Base-by-base conservation (phyloP, 2,888 invertebrate genomes). In the Gastracanthus pulcherrimus region DNA sequence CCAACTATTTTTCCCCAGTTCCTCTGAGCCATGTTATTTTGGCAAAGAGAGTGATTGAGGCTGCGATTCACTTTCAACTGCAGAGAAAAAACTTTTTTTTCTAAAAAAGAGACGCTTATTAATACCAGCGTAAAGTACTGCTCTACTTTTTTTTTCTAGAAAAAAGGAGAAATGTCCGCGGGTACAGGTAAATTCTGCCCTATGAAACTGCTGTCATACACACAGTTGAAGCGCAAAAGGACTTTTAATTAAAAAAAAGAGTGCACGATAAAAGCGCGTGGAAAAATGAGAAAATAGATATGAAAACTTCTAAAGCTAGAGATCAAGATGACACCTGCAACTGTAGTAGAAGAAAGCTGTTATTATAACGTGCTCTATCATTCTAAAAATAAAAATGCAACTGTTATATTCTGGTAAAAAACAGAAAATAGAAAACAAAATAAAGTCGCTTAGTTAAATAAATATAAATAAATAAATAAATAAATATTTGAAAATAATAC, bases 241-340 rank as follows among this genome's bases (percentile, higher is more conserved):
- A 72, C 58, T 29, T 60, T 72, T 60, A 72, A 72, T 72, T 72
- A 72, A 72, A 60, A 60, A 60, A 51, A 70, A 48, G 19, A 51
- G n/a, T 16, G 16, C 2, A 9, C 6, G 3, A 7, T 51, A 19
- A 51, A 51, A 51, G 51, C 19, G 7, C 5, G 6, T n/a, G 45
- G 51, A 34, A 51, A 71, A 71, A 71, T 38, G 38, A 58, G 38
- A 29, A 70, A 55, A 70, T 16, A 9, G 29, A 29, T 34, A 29
- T 2, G 34, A 11, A 13, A n/a, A n/a, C n/a, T n/a, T n/a, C n/a
- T n/a, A n/a, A n/a, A 51, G 19, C 26, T 58, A 26, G 19, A 19
- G 19, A 51, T 51, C 51, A 7, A 51, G 19, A 51, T 51, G 19
- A 19, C 51, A 51, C 19, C n/a, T 51, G 7, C n/a, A n/a, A n/a